These are phyloP conservation scores for Eilema caniola DNA, from an alignment of 2,888 invertebrate species.

Conservation along the genomic window DNA sequence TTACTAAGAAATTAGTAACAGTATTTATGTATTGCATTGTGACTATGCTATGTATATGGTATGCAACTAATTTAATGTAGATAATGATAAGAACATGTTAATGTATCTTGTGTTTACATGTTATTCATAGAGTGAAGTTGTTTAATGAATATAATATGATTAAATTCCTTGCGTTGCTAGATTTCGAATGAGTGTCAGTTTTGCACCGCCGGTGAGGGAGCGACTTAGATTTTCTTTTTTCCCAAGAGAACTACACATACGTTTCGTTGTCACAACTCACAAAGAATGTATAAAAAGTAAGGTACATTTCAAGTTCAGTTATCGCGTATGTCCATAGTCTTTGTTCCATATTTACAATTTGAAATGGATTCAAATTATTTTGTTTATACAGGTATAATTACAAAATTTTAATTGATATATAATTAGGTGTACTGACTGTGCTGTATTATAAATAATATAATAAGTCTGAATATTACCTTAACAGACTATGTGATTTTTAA, in stretches of 20 bases:
- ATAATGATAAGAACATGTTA: background rate
- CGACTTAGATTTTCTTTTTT: conserved; percentile 20
- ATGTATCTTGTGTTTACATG: too few relatives aligned
- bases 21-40: background rate
- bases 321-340: conserved; percentile 21
- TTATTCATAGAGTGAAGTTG: too few relatives aligned
- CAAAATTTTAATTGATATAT: too few relatives aligned
- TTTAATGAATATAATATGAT: too few relatives aligned
- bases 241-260: conserved; percentile 27
- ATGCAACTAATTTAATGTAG: background rate
- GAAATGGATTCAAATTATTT: background rate
- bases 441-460: too few relatives aligned
- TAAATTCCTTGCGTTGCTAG: too few relatives aligned
- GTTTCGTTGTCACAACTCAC: conserved; percentile 47
- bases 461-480: too few relatives aligned
- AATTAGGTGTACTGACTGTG: too few relatives aligned
- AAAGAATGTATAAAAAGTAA: conserved; percentile 39
- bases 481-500: too few relatives aligned
- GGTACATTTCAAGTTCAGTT: conserved; percentile 16
- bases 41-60: background rate
- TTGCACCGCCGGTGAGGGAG: conserved; percentile 17
- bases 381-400: too few relatives aligned
- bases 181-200: conserved; percentile 9
- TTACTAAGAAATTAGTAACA: background rate
- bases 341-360: background rate